A percentile compares a stretch with the other conserved stretches of the same genome.
Evolutionary conservation across 2,888 invertebrate species (phyloP).

Genomic region (Caenorhabditis doughertyi): DNA sequence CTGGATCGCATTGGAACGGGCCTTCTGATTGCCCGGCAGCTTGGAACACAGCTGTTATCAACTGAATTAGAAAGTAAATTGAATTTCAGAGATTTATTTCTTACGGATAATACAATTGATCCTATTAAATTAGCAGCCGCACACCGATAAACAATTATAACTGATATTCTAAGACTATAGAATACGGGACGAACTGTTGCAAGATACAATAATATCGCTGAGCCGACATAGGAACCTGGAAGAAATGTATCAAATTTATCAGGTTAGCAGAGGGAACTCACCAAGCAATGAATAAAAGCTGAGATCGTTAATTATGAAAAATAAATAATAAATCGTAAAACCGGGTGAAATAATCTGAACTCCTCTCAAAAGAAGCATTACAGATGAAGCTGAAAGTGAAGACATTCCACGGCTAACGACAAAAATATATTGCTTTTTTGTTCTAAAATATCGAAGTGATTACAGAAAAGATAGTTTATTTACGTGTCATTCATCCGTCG

Average conservation of each 20-base stretch:
- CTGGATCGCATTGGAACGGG: conserved; percentile 7
- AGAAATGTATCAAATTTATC: neutral
- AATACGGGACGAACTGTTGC: conserved; percentile 24
- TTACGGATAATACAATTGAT: conserved; percentile 10
- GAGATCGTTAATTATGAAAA: conserved; percentile 19
- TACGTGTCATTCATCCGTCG: conserved; percentile 17
- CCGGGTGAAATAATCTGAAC: neutral
- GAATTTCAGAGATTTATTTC: neutral
- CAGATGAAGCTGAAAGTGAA: conserved; percentile 5
- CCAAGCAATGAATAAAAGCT: conserved; percentile 21
- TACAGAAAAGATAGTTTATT: neutral
- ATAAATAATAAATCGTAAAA: conserved; percentile 11
- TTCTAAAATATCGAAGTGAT: conserved; percentile 2
- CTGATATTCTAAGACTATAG: conserved; percentile 17
- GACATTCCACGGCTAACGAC: conserved; percentile 21
- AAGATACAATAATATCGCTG: conserved; percentile 11
- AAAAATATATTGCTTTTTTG: conserved; percentile 32
- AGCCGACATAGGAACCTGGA: conserved; percentile 30
- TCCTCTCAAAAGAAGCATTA: neutral
- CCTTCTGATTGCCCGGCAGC: conserved; percentile 14
- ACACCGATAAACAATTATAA: neutral
- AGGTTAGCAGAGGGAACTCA: conserved; percentile 1
- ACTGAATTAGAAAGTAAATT: neutral
- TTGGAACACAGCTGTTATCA: conserved; percentile 29
- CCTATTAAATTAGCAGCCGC: conserved; percentile 13